A percentile compares a stretch with the other conserved stretches of the same genome.
These are phyloP conservation scores for Perca fluviatilis DNA, from an alignment of 2,113 vertebrate species.

Conservation along the genomic window DNA sequence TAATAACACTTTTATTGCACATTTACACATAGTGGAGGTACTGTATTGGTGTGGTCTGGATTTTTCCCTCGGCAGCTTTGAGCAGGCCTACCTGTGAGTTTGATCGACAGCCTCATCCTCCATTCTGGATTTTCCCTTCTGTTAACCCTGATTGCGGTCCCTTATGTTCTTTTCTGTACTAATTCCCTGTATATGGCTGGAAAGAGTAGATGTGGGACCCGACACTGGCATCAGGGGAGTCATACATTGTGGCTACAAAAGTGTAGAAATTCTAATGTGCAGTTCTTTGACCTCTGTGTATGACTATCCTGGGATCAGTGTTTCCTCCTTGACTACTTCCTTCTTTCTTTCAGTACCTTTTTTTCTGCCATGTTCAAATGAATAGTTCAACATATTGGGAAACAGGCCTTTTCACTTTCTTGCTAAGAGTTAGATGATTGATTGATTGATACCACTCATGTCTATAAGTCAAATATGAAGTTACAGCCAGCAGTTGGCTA, in stretches of 20 bases:
- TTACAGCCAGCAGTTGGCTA: background rate
- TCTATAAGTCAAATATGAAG: background rate
- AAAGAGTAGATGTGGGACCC: slow-evolving; percentile 14
- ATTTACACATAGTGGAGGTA: slow-evolving; percentile 32
- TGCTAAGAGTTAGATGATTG: background rate
- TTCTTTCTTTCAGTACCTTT: slow-evolving; percentile 1
- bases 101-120: slow-evolving; percentile 39
- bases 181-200: slow-evolving; percentile 48
- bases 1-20: slow-evolving; percentile 59
- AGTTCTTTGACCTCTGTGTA: slow-evolving; percentile 18
- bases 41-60: slow-evolving; percentile 35
- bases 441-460: slow-evolving; percentile 3
- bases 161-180: slow-evolving; percentile 58
- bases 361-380: slow-evolving; percentile 26
- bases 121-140: slow-evolving; percentile 23
- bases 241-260: background rate
- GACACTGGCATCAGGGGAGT: slow-evolving; percentile 11
- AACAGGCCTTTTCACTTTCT: slow-evolving; percentile 6
- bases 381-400: slow-evolving; percentile 20
- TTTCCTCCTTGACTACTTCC: slow-evolving; percentile 8
- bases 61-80: slow-evolving; percentile 4
- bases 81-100: slow-evolving; percentile 13
- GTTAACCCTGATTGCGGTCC: slow-evolving; percentile 59
- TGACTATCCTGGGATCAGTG: slow-evolving; percentile 13
- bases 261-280: background rate